phyloP scores from a whole-genome alignment of 2,113 vertebrate genomes.

The Philantomba maxwellii region DNA sequence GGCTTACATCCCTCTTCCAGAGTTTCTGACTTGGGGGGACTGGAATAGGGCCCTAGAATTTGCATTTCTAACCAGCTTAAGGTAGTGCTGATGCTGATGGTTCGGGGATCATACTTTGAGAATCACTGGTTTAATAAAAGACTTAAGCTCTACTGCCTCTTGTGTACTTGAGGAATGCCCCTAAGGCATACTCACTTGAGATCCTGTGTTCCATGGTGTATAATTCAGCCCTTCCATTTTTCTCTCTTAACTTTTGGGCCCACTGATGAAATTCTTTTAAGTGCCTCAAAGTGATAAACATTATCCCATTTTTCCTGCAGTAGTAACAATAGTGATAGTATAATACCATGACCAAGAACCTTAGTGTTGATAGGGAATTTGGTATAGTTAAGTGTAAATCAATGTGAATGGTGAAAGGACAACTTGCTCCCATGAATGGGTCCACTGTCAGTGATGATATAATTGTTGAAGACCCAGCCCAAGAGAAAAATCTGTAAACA shows the following conservation, averaged over 20 bases:
- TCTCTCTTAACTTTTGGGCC: background rate
- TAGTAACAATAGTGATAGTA: background rate
- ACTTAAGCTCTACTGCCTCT: background rate
- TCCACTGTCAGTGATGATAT: background rate
- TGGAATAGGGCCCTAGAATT: background rate
- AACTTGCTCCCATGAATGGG: background rate
- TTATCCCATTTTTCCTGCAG: background rate
- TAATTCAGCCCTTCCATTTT: background rate
- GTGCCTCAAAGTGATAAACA: background rate
- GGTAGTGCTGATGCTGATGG: background rate
- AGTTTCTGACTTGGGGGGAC: background rate
- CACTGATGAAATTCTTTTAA: conserved; percentile 3
- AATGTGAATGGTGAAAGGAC: background rate
- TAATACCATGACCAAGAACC: background rate
- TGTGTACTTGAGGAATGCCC: background rate
- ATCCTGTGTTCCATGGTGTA: background rate
- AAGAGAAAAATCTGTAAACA: background rate
- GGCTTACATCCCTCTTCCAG: background rate
- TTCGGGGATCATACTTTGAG: background rate
- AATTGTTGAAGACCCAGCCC: background rate
- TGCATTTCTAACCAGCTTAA: background rate
- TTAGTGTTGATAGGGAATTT: background rate
- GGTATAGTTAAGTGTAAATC: background rate
- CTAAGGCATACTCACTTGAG: background rate
- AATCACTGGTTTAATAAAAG: background rate